Percentiles rank a stretch among this genome's conserved stretches.
Evolutionary conservation across 2,888 invertebrate species (phyloP).

Genomic region (Pogonocherus hispidulus): DNA sequence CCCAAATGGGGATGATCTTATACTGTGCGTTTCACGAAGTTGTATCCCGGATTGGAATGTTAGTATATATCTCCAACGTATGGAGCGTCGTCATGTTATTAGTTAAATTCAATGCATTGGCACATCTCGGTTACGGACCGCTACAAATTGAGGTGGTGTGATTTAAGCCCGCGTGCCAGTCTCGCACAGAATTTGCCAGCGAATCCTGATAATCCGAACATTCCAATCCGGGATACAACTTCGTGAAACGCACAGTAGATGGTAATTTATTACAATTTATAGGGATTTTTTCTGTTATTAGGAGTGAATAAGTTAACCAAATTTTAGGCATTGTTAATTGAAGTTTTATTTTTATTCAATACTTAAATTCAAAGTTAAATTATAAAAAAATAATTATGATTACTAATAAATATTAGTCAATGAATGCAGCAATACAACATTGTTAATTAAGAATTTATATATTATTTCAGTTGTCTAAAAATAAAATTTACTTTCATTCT

Average conservation of each 20-base stretch:
- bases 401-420: conserved; percentile 39
- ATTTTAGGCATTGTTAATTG: conserved; percentile 15
- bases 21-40: too few relatives aligned
- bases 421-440: conserved; percentile 46
- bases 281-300: conserved; percentile 1
- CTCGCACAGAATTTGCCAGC: too few relatives aligned
- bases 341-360: conserved; percentile 38
- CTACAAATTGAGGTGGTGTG: too few relatives aligned
- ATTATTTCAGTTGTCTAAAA: neutral
- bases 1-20: conserved; percentile 34
- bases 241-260: too few relatives aligned
- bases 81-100: too few relatives aligned
- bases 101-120: too few relatives aligned
- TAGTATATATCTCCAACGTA: too few relatives aligned
- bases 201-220: too few relatives aligned
- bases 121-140: too few relatives aligned
- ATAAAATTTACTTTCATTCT: neutral
- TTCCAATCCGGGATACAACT: too few relatives aligned
- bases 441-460: conserved; percentile 1
- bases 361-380: conserved; percentile 40
- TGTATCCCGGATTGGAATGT: too few relatives aligned
- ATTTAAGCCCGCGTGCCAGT: too few relatives aligned
- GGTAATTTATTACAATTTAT: conserved; percentile 12
- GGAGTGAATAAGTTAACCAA: conserved; percentile 15
- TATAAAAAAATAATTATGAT: conserved; percentile 35